Evolutionary conservation across 2,113 vertebrate species (phyloP).

Genomic region (Abramis brama): DNA sequence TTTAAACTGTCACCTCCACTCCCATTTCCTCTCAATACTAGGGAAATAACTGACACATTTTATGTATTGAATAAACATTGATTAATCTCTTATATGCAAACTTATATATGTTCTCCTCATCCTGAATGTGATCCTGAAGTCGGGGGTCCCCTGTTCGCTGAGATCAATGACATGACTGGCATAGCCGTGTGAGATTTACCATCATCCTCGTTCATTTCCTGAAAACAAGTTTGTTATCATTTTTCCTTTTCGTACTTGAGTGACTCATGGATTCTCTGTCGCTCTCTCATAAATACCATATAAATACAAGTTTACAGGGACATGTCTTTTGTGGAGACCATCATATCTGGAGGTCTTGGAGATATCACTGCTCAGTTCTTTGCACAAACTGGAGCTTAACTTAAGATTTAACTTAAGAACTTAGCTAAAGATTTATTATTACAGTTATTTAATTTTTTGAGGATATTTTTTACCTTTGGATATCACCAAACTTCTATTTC

Average conservation of each 20-base stretch:
- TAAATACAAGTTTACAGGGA: constrained; percentile 34
- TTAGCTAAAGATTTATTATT: not conserved
- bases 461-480: not conserved
- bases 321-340: not conserved
- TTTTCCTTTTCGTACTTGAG: constrained; percentile 36
- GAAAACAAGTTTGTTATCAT: constrained; percentile 47
- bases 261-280: constrained; percentile 34
- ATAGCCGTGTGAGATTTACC: constrained; percentile 21
- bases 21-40: not conserved
- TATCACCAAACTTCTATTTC: not conserved
- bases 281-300: not conserved
- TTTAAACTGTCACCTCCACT: not conserved
- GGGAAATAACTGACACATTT: not conserved
- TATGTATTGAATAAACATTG: constrained; percentile 14
- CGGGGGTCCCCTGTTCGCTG: not conserved
- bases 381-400: not conserved
- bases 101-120: not conserved
- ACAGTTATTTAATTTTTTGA: not conserved
- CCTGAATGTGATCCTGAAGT: no score
- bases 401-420: no score
- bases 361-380: not conserved
- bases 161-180: not conserved
- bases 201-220: constrained; percentile 36
- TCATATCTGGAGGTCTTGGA: not conserved
- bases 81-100: not conserved